These are phyloP conservation scores for Gymnocypris eckloni DNA, from an alignment of 2,797 vertebrate species.

Conservation along the genomic window DNA sequence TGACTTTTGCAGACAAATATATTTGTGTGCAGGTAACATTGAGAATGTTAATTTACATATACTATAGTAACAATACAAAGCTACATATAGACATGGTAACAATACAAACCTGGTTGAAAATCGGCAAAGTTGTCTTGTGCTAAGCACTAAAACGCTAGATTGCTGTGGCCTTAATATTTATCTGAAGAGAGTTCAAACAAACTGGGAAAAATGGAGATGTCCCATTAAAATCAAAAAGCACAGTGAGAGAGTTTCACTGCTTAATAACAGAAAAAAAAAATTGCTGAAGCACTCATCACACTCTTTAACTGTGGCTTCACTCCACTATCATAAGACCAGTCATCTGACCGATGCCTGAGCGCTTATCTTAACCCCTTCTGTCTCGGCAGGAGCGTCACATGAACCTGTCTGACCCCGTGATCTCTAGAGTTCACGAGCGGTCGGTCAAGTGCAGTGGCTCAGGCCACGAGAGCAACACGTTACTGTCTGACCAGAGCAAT, in stretches of 20 bases:
- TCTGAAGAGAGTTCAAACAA: background rate
- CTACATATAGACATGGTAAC: background rate
- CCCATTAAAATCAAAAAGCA: background rate
- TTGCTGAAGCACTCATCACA: background rate
- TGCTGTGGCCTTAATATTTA: background rate
- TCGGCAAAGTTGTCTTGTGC: too few relatives aligned
- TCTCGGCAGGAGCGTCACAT: background rate
- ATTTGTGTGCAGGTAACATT: background rate
- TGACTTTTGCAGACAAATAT: background rate
- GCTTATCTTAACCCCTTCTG: background rate
- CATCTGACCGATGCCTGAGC: constrained; percentile 65
- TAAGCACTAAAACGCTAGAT: background rate
- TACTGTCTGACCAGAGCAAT: constrained; percentile 17
- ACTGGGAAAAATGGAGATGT: background rate
- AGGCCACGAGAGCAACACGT: background rate
- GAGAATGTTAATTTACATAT: background rate
- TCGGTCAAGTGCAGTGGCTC: background rate
- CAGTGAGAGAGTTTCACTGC: background rate
- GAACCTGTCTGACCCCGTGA: constrained; percentile 23
- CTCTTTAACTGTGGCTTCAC: constrained; percentile 32
- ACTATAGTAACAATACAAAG: too few relatives aligned
- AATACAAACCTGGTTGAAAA: background rate
- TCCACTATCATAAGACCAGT: constrained; percentile 72
- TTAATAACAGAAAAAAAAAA: background rate
- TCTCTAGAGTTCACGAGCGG: background rate